phyloP scores from a whole-genome alignment of 2,888 invertebrate genomes.

The Zelleria hepariella region DNA sequence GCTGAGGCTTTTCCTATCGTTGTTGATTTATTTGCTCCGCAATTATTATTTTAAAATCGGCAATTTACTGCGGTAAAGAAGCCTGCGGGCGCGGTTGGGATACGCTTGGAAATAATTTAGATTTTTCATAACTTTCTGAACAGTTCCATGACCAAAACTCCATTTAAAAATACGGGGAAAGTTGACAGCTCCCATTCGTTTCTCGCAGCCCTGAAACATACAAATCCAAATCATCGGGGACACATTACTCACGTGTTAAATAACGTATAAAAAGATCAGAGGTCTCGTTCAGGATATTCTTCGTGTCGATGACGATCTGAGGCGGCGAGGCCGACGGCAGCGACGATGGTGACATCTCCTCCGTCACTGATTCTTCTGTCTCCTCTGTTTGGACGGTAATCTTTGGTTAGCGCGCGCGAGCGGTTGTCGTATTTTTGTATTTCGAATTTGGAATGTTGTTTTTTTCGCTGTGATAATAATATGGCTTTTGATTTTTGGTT shows the following conservation, averaged over 20 bases:
- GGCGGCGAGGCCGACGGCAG: conserved; percentile 12
- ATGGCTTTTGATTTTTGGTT: conserved; percentile 4
- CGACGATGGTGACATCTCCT: conserved; percentile 46
- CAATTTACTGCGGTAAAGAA: neutral
- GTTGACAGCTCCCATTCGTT: neutral
- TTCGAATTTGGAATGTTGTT: conserved; percentile 7
- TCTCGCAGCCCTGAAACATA: conserved; percentile 40
- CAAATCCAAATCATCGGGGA: conserved; percentile 11
- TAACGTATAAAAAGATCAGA: conserved; percentile 40
- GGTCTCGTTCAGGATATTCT: conserved; percentile 6
- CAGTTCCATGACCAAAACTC: neutral
- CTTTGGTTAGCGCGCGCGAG: conserved; percentile 29
- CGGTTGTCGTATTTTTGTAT: conserved; percentile 61
- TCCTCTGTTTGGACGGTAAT: conserved; percentile 49
- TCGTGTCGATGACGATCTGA: conserved; percentile 11
- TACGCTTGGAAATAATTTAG: neutral
- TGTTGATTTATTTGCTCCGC: neutral
- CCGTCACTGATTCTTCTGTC: conserved; percentile 31
- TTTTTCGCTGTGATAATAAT: conserved; percentile 7
- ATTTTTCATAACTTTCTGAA: neutral
- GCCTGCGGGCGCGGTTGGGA: neutral
- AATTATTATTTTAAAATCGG: neutral
- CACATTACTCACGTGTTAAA: conserved; percentile 58
- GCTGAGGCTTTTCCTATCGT: neutral
- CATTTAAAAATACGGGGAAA: no score